Base-by-base conservation (phyloP, 2,797 vertebrate genomes). In the Eulemur albifrons region DNA sequence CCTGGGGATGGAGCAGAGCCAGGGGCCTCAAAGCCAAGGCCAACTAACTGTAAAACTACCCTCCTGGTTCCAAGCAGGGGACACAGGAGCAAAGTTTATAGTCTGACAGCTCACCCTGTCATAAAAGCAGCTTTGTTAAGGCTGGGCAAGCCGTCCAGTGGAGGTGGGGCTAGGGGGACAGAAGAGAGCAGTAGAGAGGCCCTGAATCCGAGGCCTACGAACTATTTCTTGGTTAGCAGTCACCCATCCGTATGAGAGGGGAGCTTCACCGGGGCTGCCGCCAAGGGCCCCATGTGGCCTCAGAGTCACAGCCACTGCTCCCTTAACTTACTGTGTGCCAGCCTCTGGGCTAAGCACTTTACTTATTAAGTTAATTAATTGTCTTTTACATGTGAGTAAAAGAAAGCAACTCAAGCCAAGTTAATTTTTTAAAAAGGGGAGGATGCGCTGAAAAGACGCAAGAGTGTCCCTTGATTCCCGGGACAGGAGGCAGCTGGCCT, bases 391-490 rank as follows among this genome's bases (percentile, higher is more conserved):
- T 87, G 5, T 45, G 40, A 83, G 30, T 65, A 18, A 91, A 94
- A 83, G 35, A 88, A 94, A 81, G 85, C 50, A 69, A 79, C 61
- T 86, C 38, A 43, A 93, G 76, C n/a, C 81, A 90, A 48, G 90
- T 65, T 73, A 43, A 75, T 61, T 67, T 35, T 77, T n/a, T 77
- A 15, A 79, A 79, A 54, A 27, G 54, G 73, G 7, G 38, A 17
- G 1, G 5, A 61, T 52, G 27, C 6, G 38, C 13, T 67, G 25
- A 59, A 38, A 52, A 43, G 38, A 75, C 7, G 72, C 4, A 54
- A 54, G 38, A 8, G 0, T 43, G 57, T 69, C 65, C 83, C 25
- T 43, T 94, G 35, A 75, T 52, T 90, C 67, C 15, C 30, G 32
- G 61, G 63, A 27, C 69, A 91, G 76, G 79, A 79, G 67, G 20